Conservation (phyloP, 2,113 vertebrate genomes). For the Excalfactoria chinensis region DNA sequence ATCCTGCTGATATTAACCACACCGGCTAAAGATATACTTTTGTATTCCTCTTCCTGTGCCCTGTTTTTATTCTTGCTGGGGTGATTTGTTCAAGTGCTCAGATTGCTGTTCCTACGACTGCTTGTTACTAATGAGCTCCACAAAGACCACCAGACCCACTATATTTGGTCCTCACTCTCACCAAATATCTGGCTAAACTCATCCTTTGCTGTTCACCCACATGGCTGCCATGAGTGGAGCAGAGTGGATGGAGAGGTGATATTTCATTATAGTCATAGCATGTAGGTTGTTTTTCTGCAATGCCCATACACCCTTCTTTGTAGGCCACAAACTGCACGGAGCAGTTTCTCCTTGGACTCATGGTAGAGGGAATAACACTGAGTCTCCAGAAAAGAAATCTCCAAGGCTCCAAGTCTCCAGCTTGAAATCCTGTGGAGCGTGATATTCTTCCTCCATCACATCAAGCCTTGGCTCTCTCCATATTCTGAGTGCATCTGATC, state of each 20-base stretch:
- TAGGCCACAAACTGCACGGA: background rate
- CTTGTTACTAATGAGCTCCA: background rate
- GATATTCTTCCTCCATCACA: background rate
- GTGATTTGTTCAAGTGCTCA: background rate
- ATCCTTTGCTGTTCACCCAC: background rate
- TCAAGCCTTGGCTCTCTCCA: background rate
- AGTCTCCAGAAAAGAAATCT: background rate
- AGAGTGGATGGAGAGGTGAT: background rate
- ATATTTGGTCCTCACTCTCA: accelerated
- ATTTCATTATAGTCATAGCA: accelerated
- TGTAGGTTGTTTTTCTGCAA: background rate
- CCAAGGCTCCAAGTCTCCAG: no score
- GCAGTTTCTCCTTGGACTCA: background rate
- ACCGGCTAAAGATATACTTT: background rate
- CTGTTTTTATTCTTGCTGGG: background rate
- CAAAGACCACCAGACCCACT: background rate
- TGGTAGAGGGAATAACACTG: background rate
- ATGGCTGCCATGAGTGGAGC: background rate
- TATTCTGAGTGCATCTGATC: background rate
- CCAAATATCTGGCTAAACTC: background rate
- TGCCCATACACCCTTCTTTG: background rate
- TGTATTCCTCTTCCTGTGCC: background rate
- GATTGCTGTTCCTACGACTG: background rate
- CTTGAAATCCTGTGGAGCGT: background rate
- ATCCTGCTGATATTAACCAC: background rate